These are phyloP conservation scores for Clarias platycephalus DNA, from an alignment of 2,797 vertebrate species.

Conservation along the genomic window DNA sequence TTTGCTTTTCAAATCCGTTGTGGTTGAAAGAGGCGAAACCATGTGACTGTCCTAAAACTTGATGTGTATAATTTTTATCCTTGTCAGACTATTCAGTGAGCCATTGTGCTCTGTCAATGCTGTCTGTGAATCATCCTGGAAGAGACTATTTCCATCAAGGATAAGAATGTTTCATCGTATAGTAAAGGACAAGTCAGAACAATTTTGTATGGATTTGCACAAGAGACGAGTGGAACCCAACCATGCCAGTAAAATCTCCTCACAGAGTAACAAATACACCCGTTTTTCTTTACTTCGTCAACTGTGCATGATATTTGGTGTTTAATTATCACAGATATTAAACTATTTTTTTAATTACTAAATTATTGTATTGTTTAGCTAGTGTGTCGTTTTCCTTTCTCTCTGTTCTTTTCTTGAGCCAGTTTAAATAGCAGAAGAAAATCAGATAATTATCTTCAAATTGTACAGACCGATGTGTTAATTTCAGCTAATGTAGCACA, in stretches of 20 bases:
- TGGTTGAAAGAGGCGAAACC: too few relatives aligned
- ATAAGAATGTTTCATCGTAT: not conserved
- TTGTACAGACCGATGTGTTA: not conserved
- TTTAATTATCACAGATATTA: not conserved
- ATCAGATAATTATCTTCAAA: not conserved
- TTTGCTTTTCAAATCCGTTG: too few relatives aligned
- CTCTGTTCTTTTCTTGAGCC: not conserved
- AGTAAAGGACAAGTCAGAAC: not conserved
- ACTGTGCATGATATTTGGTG: not conserved
- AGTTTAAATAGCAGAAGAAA: not conserved
- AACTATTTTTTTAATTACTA: not conserved
- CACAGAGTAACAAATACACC: not conserved
- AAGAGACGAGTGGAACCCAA: not conserved
- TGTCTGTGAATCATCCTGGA: not conserved
- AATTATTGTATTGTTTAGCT: not conserved
- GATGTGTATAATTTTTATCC: not conserved
- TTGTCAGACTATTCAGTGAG: not conserved
- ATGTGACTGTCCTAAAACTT: too few relatives aligned
- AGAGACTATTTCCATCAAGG: not conserved
- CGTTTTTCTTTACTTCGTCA: not conserved
- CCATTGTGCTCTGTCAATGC: not conserved
- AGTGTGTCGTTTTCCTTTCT: not conserved
- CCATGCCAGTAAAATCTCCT: not conserved
- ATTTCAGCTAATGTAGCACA: slow-evolving; percentile 2
- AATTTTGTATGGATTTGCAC: not conserved